Evolutionary conservation across 2,797 vertebrate species (phyloP).

Genomic region (Arremon brunneinucha): DNA sequence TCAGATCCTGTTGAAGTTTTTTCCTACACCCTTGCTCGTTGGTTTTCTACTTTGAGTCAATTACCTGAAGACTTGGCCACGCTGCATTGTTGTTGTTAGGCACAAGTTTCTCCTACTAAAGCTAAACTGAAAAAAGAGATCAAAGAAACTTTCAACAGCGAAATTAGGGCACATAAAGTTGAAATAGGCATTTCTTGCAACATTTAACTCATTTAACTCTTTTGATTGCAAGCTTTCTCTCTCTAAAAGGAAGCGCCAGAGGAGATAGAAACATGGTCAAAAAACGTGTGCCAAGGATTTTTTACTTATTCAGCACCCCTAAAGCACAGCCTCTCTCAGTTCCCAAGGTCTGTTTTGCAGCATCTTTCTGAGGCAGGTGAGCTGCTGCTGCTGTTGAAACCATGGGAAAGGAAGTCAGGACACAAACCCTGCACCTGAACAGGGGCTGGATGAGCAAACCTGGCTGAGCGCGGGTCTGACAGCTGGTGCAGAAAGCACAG

Average conservation of each 20-base stretch:
- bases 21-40: neutral
- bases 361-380: neutral
- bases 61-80: constrained; percentile 40
- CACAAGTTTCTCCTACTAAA: constrained; percentile 22
- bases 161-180: constrained; percentile 21
- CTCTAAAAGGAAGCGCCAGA: constrained; percentile 20
- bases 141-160: constrained; percentile 42
- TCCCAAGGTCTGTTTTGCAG: neutral
- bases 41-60: constrained; percentile 41
- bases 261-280: neutral
- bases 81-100: neutral
- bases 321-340: neutral
- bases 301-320: neutral
- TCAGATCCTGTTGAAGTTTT: neutral
- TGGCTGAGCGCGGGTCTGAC: neutral
- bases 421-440: neutral
- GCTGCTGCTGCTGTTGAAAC: neutral
- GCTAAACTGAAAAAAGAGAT: constrained; percentile 24
- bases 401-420: neutral
- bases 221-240: constrained; percentile 10
- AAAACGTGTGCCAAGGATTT: neutral
- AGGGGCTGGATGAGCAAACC: neutral
- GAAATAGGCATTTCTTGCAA: constrained; percentile 37
- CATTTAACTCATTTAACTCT: constrained; percentile 15
- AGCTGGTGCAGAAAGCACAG: neutral